phyloP scores from a whole-genome alignment of 2,797 vertebrate genomes.

The Cynodonichthys magdalenae region DNA sequence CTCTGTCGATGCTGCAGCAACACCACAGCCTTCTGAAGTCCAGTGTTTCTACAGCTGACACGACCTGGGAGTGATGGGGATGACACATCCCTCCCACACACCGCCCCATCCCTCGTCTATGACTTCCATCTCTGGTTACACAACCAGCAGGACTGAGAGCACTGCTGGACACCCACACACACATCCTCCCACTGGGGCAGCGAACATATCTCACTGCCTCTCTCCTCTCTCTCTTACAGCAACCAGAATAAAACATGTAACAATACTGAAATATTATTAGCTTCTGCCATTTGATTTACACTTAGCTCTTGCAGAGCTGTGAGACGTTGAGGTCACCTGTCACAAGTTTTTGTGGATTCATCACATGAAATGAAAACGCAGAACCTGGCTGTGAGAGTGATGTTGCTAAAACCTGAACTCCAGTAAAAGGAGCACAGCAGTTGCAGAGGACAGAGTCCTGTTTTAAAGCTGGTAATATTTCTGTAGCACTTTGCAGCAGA shows the following conservation, averaged over 20 bases:
- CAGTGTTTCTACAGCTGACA: conserved; percentile 76
- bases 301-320: conserved; percentile 47
- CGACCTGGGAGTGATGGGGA: conserved; percentile 78
- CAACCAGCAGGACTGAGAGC: conserved; percentile 75
- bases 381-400: conserved; percentile 46
- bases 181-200: conserved; percentile 73
- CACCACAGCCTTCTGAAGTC: conserved; percentile 73
- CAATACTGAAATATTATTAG: conserved; percentile 52
- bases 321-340: conserved; percentile 60
- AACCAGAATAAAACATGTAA: conserved; percentile 42
- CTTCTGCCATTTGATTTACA: conserved; percentile 57
- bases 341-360: conserved; percentile 38
- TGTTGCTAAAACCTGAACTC: background rate
- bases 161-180: conserved; percentile 79
- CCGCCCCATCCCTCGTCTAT: conserved; percentile 75
- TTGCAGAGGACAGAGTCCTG: background rate
- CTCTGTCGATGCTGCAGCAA: conserved; percentile 52
- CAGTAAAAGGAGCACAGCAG: conserved; percentile 9
- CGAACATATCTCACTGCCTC: conserved; percentile 61
- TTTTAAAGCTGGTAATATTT: conserved; percentile 4
- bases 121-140: conserved; percentile 80
- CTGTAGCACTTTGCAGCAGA: conserved; percentile 2
- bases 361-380: conserved; percentile 38
- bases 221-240: conserved; percentile 30
- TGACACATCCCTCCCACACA: conserved; percentile 83